Base-by-base conservation (phyloP, 2,113 vertebrate species). In the Beaufortia kweichowensis region DNA sequence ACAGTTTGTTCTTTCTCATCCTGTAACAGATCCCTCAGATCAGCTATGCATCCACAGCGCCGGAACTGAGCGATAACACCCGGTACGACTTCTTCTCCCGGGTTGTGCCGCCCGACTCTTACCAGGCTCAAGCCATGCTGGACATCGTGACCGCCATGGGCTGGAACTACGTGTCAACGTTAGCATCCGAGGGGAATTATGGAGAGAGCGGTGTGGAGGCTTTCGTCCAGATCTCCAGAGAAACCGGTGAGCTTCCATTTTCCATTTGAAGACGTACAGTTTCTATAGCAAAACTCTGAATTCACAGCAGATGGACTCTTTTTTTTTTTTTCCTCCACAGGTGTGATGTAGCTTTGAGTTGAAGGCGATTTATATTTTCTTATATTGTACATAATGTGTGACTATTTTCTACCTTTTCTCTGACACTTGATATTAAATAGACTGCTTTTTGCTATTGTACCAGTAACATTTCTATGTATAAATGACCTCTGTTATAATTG, bases 1-100 rank as follows among this genome's bases (percentile, higher is more conserved):
- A 69, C 23, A 24, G 48, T 63, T 41, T 24, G 1, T 60, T 72
- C 12, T 82, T 55, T 79, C 50, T 82, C 79, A 77, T 86, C 80
- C 82, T 14, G 83, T 88, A 87, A 60, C 89, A 95, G 94, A 95
- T 95, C 91, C 94, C 94, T 93, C 94, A 95, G 91, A 94, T 95
- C 87, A 95, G 94, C 93, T 95, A 95, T 92, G 94, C 94, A 90
- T 95, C 94, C 75, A 95, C 94, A 84, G 94, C 94, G 72, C 94
- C 94, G 11, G 94, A 95, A 31, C 87, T 95, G 82, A 95, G 94
- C 57, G 94, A 95, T 67, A 94, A 95, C 88, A 94, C 91, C 83
- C 91, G 94, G 82, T 95, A 95, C 26, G 94, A 95, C 86, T 95
- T 90, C 87, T 95, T 95, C 86, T 94, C 93, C 46, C 92, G 93